These are phyloP conservation scores for Notothenia rossii DNA, from an alignment of 2,113 vertebrate genomes.

Conservation along the genomic window DNA sequence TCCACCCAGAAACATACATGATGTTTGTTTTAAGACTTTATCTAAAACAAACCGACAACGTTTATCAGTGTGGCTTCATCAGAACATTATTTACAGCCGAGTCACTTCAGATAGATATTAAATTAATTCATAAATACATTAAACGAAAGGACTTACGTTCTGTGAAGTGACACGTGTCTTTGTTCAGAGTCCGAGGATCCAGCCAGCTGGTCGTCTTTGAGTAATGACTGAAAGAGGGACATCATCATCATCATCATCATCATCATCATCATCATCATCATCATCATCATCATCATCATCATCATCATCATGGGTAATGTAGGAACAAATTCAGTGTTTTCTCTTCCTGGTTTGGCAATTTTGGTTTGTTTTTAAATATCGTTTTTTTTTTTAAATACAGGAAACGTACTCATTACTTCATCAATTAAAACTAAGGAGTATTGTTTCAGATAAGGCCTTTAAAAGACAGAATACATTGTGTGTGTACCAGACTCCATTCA, in stretches of 20 bases:
- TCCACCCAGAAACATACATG: not conserved
- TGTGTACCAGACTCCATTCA: too few species aligned
- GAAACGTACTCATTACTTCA: not conserved
- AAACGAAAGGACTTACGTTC: slow-evolving; percentile 50
- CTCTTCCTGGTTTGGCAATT: too few species aligned
- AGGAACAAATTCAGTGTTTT: too few species aligned
- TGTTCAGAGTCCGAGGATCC: slow-evolving; percentile 72
- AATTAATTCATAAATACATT: not conserved
- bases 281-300: not conserved
- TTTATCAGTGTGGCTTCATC: not conserved
- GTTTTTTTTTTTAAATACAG: too few species aligned
- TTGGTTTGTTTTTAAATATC: not conserved
- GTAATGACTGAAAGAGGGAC: slow-evolving; percentile 75
- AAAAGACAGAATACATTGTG: too few species aligned
- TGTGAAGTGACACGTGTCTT: slow-evolving; percentile 59
- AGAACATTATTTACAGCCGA: not conserved
- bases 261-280: not conserved
- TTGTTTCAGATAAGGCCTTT: too few species aligned
- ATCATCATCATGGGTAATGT: too few species aligned
- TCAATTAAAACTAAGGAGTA: too few species aligned
- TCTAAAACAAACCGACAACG: not conserved
- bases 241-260: slow-evolving; percentile 2
- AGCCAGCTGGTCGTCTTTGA: slow-evolving; percentile 82
- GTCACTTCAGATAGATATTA: not conserved
- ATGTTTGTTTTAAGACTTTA: not conserved